Conservation (phyloP, 2,113 vertebrate species). For the Pluvianellus socialis region DNA sequence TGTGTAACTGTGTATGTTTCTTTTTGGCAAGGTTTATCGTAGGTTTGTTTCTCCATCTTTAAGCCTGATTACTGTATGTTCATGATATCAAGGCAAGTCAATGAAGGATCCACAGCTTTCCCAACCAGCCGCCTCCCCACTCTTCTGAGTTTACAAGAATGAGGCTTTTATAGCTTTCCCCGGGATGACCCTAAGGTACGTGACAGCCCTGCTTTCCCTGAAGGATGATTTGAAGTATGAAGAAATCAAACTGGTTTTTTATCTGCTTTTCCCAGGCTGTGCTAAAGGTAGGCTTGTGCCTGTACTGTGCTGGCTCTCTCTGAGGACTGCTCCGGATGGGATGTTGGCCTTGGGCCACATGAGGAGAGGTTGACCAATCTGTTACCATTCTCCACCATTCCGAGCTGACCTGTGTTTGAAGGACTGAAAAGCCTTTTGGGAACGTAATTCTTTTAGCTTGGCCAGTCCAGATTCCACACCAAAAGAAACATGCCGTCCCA, state of each 20-base stretch:
- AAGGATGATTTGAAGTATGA: neutral
- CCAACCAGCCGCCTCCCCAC: neutral
- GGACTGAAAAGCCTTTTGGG: neutral
- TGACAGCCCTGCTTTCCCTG: neutral
- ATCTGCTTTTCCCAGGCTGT: neutral
- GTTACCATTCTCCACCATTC: rapidly evolving
- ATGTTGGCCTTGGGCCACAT: neutral
- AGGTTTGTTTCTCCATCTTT: neutral
- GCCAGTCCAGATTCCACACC: neutral
- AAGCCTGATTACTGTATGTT: neutral
- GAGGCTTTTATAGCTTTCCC: neutral
- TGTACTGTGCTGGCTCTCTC: rapidly evolving
- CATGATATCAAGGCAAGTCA: neutral
- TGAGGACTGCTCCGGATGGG: neutral
- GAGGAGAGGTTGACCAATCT: rapidly evolving
- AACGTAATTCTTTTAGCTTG: neutral
- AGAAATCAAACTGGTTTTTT: neutral
- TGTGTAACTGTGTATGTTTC: neutral
- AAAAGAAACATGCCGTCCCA: neutral
- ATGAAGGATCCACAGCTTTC: neutral
- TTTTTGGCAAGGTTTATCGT: neutral
- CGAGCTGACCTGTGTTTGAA: neutral
- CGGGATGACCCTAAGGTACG: neutral
- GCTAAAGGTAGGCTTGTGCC: neutral
- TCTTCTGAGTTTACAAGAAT: neutral